Conservation (phyloP, 2,797 vertebrate genomes). For the Bradypodion ventrale region DNA sequence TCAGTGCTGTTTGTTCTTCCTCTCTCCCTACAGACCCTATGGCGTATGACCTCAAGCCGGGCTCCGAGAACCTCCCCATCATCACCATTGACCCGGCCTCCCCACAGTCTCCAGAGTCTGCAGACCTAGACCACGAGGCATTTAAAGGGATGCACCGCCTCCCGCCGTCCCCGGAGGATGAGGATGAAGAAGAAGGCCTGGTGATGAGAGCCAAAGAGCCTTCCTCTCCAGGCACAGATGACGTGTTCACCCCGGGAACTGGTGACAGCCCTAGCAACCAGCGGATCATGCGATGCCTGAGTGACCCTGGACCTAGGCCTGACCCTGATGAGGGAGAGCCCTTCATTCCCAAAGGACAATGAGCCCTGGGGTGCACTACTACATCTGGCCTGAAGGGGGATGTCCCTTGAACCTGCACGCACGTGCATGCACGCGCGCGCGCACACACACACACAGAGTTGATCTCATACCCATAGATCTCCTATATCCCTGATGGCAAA, state of each 20-base stretch:
- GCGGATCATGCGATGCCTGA: slow-evolving; percentile 90
- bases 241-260: slow-evolving; percentile 74
- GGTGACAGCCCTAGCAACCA: slow-evolving; percentile 77
- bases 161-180: slow-evolving; percentile 65
- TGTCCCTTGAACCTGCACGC: too few relatives aligned
- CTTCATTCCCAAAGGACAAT: slow-evolving; percentile 81
- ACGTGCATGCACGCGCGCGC: too few relatives aligned
- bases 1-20: background rate
- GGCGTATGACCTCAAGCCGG: slow-evolving; percentile 82
- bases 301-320: slow-evolving; percentile 89
- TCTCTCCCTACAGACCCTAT: slow-evolving; percentile 82
- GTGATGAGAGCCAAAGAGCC: slow-evolving; percentile 80
- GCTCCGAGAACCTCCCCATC: slow-evolving; percentile 77
- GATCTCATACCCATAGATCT: background rate
- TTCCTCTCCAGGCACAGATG: slow-evolving; percentile 66
- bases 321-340: slow-evolving; percentile 89
- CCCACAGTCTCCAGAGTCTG: slow-evolving; percentile 87
- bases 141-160: slow-evolving; percentile 66
- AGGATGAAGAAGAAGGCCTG: slow-evolving; percentile 80
- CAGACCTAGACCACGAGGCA: slow-evolving; percentile 84
- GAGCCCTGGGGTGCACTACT: slow-evolving; percentile 41
- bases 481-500: too few relatives aligned
- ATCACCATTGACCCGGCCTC: slow-evolving; percentile 96
- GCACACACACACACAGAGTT: background rate
- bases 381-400: background rate